These are phyloP conservation scores for Urophycis tenuis DNA, from an alignment of 2,797 vertebrate species.

Conservation along the genomic window DNA sequence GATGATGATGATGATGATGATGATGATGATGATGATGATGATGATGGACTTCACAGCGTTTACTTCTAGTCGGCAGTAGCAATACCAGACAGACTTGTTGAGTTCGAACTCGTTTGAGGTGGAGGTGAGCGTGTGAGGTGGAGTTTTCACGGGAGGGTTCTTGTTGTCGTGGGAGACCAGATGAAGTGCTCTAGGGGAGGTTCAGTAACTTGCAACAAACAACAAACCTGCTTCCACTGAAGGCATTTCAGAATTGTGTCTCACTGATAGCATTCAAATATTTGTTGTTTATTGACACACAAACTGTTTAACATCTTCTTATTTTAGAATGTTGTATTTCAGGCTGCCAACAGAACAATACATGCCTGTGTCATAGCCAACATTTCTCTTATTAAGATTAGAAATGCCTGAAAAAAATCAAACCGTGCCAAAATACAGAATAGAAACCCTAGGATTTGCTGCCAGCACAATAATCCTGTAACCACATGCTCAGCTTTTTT, in stretches of 20 bases:
- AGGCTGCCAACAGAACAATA: neutral
- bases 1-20: too few relatives aligned
- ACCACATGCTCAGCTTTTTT: neutral
- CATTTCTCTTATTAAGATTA: neutral
- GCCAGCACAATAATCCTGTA: neutral
- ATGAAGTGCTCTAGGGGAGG: too few relatives aligned
- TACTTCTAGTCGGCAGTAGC: neutral
- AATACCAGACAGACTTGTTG: too few relatives aligned
- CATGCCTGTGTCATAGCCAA: neutral
- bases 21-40: too few relatives aligned
- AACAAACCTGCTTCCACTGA: neutral
- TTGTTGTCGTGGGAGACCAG: too few relatives aligned
- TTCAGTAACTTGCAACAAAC: too few relatives aligned
- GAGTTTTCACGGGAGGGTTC: too few relatives aligned
- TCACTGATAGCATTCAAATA: neutral
- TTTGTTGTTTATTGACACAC: neutral
- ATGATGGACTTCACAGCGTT: neutral
- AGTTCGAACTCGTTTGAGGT: too few relatives aligned
- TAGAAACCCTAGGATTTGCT: neutral
- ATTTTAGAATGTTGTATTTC: neutral
- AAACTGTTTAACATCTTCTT: neutral
- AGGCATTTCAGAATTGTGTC: neutral
- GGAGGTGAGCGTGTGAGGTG: too few relatives aligned
- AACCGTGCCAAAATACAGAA: neutral
- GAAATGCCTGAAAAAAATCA: neutral